Conservation (phyloP, 2,113 vertebrate species). For the Notothenia rossii region DNA sequence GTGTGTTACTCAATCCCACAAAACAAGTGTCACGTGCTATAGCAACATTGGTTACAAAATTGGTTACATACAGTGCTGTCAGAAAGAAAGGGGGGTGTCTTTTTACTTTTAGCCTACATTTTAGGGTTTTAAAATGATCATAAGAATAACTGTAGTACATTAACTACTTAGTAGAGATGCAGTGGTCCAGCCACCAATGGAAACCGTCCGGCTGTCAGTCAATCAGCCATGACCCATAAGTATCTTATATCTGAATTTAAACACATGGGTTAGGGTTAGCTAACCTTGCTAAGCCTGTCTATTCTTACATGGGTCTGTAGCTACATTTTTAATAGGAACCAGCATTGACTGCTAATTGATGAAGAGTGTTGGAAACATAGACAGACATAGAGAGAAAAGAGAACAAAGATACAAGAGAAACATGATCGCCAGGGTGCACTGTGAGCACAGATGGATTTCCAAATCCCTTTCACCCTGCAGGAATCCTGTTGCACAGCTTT, state of each 20-base stretch:
- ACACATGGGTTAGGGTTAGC: too few relatives aligned
- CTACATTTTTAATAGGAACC: slow-evolving; percentile 80
- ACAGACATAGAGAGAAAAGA: neutral
- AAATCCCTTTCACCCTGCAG: slow-evolving; percentile 42
- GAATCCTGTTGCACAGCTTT: slow-evolving; percentile 42
- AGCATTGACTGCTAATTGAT: slow-evolving; percentile 82
- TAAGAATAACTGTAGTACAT: neutral
- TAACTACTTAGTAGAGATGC: too few relatives aligned
- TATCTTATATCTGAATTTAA: too few relatives aligned
- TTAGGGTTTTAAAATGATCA: neutral
- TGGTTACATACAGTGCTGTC: too few relatives aligned
- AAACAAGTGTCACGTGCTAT: slow-evolving; percentile 1
- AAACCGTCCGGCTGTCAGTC: too few relatives aligned
- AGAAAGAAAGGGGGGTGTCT: too few relatives aligned
- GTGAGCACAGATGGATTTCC: slow-evolving; percentile 58
- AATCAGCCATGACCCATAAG: too few relatives aligned
- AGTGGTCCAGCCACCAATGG: too few relatives aligned
- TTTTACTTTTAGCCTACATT: neutral
- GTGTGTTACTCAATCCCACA: neutral
- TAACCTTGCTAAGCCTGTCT: neutral
- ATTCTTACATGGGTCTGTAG: neutral
- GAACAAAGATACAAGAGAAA: slow-evolving; percentile 65
- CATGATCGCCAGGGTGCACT: slow-evolving; percentile 51
- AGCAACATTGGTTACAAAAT: neutral
- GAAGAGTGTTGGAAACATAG: slow-evolving; percentile 72